phyloP scores from a whole-genome alignment of 2,113 vertebrate genomes.

The Platichthys stellatus region DNA sequence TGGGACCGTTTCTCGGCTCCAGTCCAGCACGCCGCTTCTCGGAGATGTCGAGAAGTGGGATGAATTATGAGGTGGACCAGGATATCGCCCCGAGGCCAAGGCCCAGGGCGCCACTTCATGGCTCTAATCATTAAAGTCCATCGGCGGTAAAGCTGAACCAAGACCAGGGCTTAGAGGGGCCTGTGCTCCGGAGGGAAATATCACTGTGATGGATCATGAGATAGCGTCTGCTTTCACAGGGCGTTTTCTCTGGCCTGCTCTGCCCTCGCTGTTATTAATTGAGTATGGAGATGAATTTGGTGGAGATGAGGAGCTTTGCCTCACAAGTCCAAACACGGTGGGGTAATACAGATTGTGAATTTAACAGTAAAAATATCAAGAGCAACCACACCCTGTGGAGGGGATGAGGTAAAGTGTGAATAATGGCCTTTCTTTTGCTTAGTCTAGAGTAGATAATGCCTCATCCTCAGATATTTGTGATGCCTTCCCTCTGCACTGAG shows the following conservation, averaged over 20 bases:
- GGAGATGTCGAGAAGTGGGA: slow-evolving; percentile 62
- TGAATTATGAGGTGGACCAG: slow-evolving; percentile 75
- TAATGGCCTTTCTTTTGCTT: neutral
- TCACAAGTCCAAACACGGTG: slow-evolving; percentile 38
- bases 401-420: too few species aligned
- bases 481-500: slow-evolving; percentile 39
- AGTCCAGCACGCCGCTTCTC: slow-evolving; percentile 31
- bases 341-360: slow-evolving; percentile 47
- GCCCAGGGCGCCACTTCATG: slow-evolving; percentile 73
- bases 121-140: slow-evolving; percentile 79
- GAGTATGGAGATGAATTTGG: slow-evolving; percentile 64
- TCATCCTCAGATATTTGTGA: slow-evolving; percentile 31
- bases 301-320: slow-evolving; percentile 43
- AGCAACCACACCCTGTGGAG: slow-evolving; percentile 30
- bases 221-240: slow-evolving; percentile 64
- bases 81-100: slow-evolving; percentile 69
- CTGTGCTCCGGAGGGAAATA: slow-evolving; percentile 73
- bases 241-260: slow-evolving; percentile 46
- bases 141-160: slow-evolving; percentile 69
- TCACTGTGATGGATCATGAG: slow-evolving; percentile 73
- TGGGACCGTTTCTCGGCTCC: slow-evolving; percentile 37
- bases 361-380: slow-evolving; percentile 40
- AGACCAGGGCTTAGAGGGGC: slow-evolving; percentile 64
- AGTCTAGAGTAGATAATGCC: slow-evolving; percentile 32
- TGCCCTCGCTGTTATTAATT: slow-evolving; percentile 61